These are phyloP conservation scores for Standfussiana lucernea DNA, from an alignment of 2,888 invertebrate species.

Conservation along the genomic window DNA sequence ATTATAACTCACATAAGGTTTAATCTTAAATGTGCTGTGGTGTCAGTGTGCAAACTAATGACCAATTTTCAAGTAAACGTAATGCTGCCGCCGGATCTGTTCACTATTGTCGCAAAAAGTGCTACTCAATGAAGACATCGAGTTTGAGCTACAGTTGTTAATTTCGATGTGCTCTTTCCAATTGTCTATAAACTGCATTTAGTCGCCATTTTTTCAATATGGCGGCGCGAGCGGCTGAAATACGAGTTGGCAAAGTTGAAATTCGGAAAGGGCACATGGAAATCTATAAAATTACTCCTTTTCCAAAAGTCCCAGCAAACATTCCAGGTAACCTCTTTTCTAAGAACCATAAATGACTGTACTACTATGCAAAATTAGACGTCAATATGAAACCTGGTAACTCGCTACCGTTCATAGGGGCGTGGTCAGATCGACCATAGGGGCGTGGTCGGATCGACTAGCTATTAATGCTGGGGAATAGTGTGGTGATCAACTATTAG, in stretches of 20 bases:
- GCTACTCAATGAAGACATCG: neutral
- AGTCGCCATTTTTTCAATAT: neutral
- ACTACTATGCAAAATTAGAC: neutral
- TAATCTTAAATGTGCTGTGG: conserved; percentile 22
- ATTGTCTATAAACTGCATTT: neutral
- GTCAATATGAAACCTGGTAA: neutral
- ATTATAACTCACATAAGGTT: conserved; percentile 51
- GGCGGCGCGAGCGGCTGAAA: neutral
- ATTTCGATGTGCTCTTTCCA: neutral
- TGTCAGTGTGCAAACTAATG: conserved; percentile 31
- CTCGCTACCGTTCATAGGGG: neutral
- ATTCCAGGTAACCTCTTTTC: too few relatives aligned
- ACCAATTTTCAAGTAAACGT: conserved; percentile 21
- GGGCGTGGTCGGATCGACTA: neutral
- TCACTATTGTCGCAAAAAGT: neutral
- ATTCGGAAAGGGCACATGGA: too few relatives aligned
- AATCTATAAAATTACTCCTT: too few relatives aligned
- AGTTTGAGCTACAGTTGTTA: neutral
- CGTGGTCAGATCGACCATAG: neutral
- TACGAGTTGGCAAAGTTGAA: too few relatives aligned
- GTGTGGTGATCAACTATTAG: neutral
- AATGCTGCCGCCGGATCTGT: conserved; percentile 16
- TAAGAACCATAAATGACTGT: neutral
- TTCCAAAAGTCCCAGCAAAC: neutral
- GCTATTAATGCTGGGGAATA: neutral